Conservation (phyloP, 35 echinoderm and acorn worm genomes). For the Diadema setosum region DNA sequence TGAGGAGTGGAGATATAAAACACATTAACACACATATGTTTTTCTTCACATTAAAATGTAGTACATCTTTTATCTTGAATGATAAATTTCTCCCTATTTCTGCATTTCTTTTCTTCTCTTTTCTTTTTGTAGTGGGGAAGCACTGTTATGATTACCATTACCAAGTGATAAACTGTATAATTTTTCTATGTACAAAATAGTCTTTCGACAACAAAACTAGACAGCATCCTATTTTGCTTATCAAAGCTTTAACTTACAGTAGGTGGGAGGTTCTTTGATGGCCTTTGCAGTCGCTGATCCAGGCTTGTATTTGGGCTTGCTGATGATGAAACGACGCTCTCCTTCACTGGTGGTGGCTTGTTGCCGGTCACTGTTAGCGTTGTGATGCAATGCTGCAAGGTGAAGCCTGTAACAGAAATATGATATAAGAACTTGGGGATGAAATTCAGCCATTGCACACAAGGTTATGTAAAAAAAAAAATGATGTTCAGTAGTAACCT, state of each 20-base stretch:
- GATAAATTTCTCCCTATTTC: too few species aligned
- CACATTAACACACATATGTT: neutral
- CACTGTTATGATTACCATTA: neutral
- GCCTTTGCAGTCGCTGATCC: conserved; percentile 6
- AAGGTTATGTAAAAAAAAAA: too few species aligned
- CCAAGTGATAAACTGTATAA: neutral
- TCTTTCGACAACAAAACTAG: neutral
- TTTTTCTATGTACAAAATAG: neutral
- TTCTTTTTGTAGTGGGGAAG: neutral
- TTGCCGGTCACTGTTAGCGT: conserved; percentile 19
- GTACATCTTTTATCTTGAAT: neutral
- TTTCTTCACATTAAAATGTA: neutral
- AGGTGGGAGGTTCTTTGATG: neutral
- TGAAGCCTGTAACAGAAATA: too few species aligned
- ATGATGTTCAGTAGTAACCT: too few species aligned
- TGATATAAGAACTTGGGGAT: too few species aligned
- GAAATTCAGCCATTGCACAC: too few species aligned
- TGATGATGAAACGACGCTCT: neutral
- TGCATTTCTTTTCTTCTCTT: neutral
- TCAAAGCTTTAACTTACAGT: neutral
- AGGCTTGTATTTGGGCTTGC: conserved; percentile 23
- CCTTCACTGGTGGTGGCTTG: conserved; percentile 27
- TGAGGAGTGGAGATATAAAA: neutral
- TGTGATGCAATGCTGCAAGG: conserved; percentile 33
- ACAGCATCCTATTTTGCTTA: neutral